Evolutionary conservation across 2,888 invertebrate genomes (phyloP).

Genomic region (Acleris emargana): DNA sequence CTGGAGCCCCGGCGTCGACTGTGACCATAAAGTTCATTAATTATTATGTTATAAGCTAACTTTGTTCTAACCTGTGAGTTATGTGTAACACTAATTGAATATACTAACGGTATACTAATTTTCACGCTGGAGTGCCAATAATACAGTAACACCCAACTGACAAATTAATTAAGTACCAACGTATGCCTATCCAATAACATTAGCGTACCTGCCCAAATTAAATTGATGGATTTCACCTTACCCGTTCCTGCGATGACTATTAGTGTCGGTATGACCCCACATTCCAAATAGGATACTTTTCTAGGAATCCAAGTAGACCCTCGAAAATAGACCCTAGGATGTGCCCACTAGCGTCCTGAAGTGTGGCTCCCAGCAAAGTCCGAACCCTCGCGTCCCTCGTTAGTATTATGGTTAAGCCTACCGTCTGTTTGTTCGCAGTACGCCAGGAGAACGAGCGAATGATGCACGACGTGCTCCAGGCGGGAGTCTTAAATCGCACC

Average conservation of each 20-base stretch:
- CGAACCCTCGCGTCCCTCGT: constrained; percentile 39
- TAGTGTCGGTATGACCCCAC: constrained; percentile 3
- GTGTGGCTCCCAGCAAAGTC: constrained; percentile 50
- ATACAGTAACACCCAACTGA: constrained; percentile 17
- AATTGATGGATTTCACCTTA: background rate
- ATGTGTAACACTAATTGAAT: background rate
- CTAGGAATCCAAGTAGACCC: constrained; percentile 24
- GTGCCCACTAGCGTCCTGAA: constrained; percentile 18
- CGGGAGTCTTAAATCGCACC: constrained; percentile 82
- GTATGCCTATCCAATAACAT: background rate
- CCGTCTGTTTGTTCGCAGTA: constrained; percentile 85
- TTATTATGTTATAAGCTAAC: background rate
- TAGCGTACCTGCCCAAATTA: background rate
- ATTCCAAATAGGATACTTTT: constrained; percentile 10
- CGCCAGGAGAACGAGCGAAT: constrained; percentile 95
- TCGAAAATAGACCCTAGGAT: constrained; percentile 13
- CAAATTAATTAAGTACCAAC: constrained; percentile 12
- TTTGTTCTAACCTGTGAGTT: background rate
- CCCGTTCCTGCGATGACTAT: background rate
- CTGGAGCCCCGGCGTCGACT: background rate
- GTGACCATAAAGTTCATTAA: background rate
- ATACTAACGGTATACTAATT: constrained; percentile 17
- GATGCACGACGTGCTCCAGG: constrained; percentile 90
- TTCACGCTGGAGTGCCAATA: constrained; percentile 22
- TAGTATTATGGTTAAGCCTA: constrained; percentile 63